phyloP scores from a whole-genome alignment of 2,797 vertebrate species.

The Artibeus lituratus region DNA sequence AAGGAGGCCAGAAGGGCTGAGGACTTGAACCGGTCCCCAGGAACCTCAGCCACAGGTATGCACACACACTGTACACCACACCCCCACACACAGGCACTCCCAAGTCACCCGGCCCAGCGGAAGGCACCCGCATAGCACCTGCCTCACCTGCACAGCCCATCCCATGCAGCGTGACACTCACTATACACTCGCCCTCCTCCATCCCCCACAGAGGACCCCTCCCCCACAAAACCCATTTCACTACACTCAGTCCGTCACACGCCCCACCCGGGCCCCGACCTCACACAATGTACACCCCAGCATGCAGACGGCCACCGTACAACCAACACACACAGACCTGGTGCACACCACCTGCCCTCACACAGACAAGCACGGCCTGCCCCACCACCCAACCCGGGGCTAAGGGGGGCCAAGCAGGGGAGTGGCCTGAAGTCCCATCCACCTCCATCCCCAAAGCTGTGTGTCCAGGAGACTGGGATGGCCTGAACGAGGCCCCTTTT shows the following conservation, averaged over 20 bases:
- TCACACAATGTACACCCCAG: no score
- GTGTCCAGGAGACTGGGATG: not conserved
- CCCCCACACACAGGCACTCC: not conserved
- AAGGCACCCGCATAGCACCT: not conserved
- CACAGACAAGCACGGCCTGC: not conserved
- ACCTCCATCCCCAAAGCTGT: not conserved
- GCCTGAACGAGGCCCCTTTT: not conserved
- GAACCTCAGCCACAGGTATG: not conserved
- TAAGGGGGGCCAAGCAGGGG: not conserved
- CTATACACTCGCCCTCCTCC: not conserved
- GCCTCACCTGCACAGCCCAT: not conserved
- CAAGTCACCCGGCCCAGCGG: not conserved
- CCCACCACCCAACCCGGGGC: not conserved
- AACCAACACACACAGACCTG: not conserved
- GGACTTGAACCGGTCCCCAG: not conserved
- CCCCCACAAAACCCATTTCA: not conserved
- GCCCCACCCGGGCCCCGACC: not conserved
- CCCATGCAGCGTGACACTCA: not conserved
- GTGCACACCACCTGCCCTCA: not conserved
- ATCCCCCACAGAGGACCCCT: not conserved
- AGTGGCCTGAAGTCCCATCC: not conserved
- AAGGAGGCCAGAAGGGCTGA: not conserved
- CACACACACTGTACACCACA: not conserved
- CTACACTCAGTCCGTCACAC: not conserved
- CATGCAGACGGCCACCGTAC: not conserved